These are phyloP conservation scores for Enteromius afrohamiltoni DNA, from an alignment of 2,797 vertebrate species.

Conservation along the genomic window DNA sequence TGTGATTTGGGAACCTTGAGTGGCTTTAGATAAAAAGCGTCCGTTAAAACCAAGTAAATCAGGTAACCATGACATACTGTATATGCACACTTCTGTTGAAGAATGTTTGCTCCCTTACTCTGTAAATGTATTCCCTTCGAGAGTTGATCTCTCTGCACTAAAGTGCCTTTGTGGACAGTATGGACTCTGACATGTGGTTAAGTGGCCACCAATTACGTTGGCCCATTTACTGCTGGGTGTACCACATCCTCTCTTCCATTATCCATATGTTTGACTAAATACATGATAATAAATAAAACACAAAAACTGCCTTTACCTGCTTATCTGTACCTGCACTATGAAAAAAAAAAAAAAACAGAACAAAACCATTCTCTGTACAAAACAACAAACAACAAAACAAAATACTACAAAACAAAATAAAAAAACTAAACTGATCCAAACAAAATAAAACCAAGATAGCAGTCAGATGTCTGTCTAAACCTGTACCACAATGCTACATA, in stretches of 20 bases:
- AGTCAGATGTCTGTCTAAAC: background rate
- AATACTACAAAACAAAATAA: background rate
- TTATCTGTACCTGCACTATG: background rate
- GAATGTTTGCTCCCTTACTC: constrained; percentile 1
- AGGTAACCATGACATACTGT: constrained; percentile 3
- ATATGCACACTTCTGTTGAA: background rate
- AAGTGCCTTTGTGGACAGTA: constrained; percentile 31
- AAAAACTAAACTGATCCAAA: background rate
- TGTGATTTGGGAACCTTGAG: constrained; percentile 12
- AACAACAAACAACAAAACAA: background rate
- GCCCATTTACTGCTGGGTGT: background rate
- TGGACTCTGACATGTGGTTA: constrained; percentile 32
- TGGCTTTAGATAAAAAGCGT: constrained; percentile 11
- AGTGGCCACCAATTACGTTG: constrained; percentile 2
- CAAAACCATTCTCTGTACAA: background rate
- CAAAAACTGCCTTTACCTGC: background rate
- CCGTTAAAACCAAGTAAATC: background rate
- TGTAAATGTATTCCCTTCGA: background rate
- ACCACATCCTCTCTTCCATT: background rate
- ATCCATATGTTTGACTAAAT: background rate
- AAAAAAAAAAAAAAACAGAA: background rate
- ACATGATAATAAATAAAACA: background rate
- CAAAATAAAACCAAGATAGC: background rate
- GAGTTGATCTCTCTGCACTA: constrained; percentile 13
- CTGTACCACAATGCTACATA: background rate